phyloP scores from a whole-genome alignment of 1,140 invertebrate genomes.

The Lethocerus indicus region DNA sequence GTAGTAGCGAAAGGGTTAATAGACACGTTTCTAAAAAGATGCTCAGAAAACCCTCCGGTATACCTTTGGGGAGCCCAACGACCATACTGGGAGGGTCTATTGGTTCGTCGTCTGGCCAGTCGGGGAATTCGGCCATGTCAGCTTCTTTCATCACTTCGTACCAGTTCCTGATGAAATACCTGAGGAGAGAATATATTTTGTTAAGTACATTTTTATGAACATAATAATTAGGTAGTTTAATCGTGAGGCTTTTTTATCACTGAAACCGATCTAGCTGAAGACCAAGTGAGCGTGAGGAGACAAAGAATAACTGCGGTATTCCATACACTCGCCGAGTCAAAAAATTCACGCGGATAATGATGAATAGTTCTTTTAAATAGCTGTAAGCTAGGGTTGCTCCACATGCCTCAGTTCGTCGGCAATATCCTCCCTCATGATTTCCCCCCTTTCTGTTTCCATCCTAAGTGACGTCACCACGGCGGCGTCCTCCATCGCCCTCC shows the following conservation, averaged over 20 bases:
- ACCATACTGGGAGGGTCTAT: neutral
- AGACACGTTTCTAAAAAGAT: too few species aligned
- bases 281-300: too few species aligned
- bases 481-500: neutral
- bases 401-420: neutral
- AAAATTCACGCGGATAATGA: too few species aligned
- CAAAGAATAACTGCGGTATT: too few species aligned
- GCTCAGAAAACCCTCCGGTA: too few species aligned
- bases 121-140: neutral
- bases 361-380: too few species aligned
- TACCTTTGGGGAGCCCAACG: conserved; percentile 1
- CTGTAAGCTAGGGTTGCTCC: too few species aligned
- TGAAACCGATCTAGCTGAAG: too few species aligned
- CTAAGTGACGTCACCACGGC: neutral
- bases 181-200: neutral
- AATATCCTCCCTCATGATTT: neutral
- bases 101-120: neutral
- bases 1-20: too few species aligned
- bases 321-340: too few species aligned
- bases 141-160: neutral
- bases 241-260: too few species aligned
- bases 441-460: neutral
- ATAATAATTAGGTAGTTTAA: too few species aligned
- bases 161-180: neutral
- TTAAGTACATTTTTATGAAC: neutral